Evolutionary conservation across 2,888 invertebrate species (phyloP).

Genomic region (Teleogryllus oceanicus): DNA sequence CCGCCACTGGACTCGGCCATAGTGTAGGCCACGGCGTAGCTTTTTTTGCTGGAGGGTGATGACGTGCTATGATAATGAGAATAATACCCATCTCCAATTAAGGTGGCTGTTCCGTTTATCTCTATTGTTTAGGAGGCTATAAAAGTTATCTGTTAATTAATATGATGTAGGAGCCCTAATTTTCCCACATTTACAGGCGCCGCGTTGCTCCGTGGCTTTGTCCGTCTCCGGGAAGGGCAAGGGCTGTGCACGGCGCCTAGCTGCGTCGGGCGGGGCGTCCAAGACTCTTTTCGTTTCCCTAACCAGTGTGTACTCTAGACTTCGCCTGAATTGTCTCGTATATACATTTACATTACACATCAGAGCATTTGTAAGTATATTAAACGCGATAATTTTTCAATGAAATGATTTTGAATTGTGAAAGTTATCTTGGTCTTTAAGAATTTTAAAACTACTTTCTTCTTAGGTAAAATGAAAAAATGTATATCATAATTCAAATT

Average conservation of each 20-base stretch:
- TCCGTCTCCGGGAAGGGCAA: constrained; percentile 22
- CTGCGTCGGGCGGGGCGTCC: neutral
- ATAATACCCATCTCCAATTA: constrained; percentile 38
- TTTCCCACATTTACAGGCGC: constrained; percentile 31
- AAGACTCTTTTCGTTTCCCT: too few relatives aligned
- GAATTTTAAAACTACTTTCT: too few relatives aligned
- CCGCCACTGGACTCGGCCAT: neutral
- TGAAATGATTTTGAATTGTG: too few relatives aligned
- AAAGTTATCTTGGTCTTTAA: too few relatives aligned
- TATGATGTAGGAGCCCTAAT: constrained; percentile 34
- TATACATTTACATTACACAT: too few relatives aligned
- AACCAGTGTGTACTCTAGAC: too few relatives aligned
- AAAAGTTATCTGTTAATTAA: constrained; percentile 38
- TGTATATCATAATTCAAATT: too few relatives aligned
- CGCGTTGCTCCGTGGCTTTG: neutral
- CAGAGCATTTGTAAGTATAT: accelerated
- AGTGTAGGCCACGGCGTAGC: neutral
- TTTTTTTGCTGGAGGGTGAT: constrained; percentile 18
- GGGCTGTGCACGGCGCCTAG: neutral
- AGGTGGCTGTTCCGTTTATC: constrained; percentile 30
- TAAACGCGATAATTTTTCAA: too few relatives aligned
- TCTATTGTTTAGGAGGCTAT: constrained; percentile 34
- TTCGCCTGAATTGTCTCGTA: too few relatives aligned
- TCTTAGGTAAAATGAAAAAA: too few relatives aligned
- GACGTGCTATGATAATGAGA: constrained; percentile 32